phyloP scores from a whole-genome alignment of 2,888 invertebrate genomes.

The Abrostola tripartita region DNA sequence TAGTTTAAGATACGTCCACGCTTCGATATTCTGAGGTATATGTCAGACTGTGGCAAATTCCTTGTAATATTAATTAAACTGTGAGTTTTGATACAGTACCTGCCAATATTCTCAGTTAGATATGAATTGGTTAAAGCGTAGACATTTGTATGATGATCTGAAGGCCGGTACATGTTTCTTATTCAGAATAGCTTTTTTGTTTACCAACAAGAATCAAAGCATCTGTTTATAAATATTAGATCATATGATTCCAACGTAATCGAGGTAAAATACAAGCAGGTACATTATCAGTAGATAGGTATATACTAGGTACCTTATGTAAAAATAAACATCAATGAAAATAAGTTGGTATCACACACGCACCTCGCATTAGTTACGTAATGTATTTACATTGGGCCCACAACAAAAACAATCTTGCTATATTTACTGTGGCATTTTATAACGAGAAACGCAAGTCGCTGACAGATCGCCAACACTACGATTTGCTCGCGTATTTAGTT shows the following conservation, averaged over 20 bases:
- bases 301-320: too few relatives aligned
- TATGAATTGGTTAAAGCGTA: too few relatives aligned
- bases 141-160: too few relatives aligned
- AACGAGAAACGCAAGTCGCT: constrained; percentile 27
- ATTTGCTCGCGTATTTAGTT: constrained; percentile 30
- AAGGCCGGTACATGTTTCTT: too few relatives aligned
- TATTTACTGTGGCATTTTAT: constrained; percentile 31
- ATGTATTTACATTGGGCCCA: constrained; percentile 31
- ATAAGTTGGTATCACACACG: constrained; percentile 13
- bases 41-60: background rate
- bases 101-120: too few relatives aligned
- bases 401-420: constrained; percentile 37
- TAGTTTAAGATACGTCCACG: constrained; percentile 20
- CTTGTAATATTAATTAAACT: too few relatives aligned
- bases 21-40: constrained; percentile 13
- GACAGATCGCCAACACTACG: constrained; percentile 27
- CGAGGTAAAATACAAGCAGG: too few relatives aligned
- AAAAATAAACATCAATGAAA: constrained; percentile 32
- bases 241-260: too few relatives aligned
- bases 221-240: too few relatives aligned
- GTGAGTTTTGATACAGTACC: too few relatives aligned
- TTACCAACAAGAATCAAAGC: too few relatives aligned
- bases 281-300: background rate
- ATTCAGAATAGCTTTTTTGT: too few relatives aligned
- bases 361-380: constrained; percentile 32